phyloP scores from a whole-genome alignment of 2,888 invertebrate species.

The Drosophila anomalata region DNA sequence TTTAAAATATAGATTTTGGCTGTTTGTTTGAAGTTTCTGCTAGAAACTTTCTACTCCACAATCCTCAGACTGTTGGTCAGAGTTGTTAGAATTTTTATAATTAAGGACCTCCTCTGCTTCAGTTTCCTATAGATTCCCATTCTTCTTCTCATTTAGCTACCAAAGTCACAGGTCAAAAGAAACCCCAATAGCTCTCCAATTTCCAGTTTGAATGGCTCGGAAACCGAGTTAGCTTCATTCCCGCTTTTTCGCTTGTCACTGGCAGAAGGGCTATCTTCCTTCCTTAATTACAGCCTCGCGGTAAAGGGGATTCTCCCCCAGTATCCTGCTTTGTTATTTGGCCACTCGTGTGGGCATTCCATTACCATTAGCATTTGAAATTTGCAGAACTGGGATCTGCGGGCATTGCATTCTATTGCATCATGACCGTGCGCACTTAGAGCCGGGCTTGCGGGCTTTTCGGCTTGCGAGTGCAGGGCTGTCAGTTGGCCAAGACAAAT shows the following conservation, averaged over 20 bases:
- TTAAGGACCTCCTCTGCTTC: neutral
- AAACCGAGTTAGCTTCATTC: constrained; percentile 18
- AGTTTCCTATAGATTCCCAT: neutral
- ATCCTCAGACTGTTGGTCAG: neutral
- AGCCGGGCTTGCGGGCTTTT: constrained; percentile 19
- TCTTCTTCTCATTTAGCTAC: neutral
- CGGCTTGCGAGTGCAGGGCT: constrained; percentile 31
- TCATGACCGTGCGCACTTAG: constrained; percentile 24
- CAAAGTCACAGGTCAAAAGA: neutral
- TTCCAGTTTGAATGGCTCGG: constrained; percentile 12
- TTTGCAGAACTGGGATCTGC: constrained; percentile 11
- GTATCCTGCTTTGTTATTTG: constrained; percentile 6
- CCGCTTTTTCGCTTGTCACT: constrained; percentile 31
- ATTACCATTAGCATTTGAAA: constrained; percentile 53
- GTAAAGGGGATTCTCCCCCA: constrained; percentile 17
- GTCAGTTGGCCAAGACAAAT: constrained; percentile 44
- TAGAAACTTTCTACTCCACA: neutral
- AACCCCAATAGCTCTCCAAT: constrained; percentile 11
- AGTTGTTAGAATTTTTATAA: too few species aligned
- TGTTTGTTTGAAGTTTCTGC: neutral
- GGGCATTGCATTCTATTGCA: constrained; percentile 8
- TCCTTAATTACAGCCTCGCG: constrained; percentile 55
- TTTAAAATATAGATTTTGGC: neutral
- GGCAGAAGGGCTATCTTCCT: constrained; percentile 42
- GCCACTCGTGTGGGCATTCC: constrained; percentile 31